These are phyloP conservation scores for Melanotaenia maccullochi DNA, from an alignment of 2,797 vertebrate species.

Conservation along the genomic window DNA sequence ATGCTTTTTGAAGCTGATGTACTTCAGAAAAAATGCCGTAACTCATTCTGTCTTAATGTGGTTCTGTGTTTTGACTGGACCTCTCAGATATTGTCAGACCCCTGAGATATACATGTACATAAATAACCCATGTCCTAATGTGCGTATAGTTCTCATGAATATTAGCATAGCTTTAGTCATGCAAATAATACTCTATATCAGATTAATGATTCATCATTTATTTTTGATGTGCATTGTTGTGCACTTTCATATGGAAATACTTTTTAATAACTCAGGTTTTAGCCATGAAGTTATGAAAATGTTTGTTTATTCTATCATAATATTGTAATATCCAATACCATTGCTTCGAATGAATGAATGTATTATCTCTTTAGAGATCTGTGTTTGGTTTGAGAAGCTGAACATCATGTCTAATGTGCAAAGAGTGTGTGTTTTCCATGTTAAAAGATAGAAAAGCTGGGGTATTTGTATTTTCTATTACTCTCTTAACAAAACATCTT, in stretches of 20 bases:
- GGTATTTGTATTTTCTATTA: constrained; percentile 50
- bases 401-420: constrained; percentile 38
- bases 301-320: constrained; percentile 75
- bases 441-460: constrained; percentile 39
- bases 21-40: constrained; percentile 49
- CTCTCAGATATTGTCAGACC: constrained; percentile 47
- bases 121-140: constrained; percentile 67
- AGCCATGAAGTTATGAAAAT: constrained; percentile 80
- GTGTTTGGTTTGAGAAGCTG: constrained; percentile 46
- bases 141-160: constrained; percentile 78
- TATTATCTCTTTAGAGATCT: constrained; percentile 57
- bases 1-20: constrained; percentile 50
- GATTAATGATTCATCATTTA: constrained; percentile 77
- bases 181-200: constrained; percentile 79
- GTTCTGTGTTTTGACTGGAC: constrained; percentile 69
- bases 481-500: constrained; percentile 46
- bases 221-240: constrained; percentile 83
- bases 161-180: constrained; percentile 83
- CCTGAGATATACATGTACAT: constrained; percentile 46
- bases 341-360: constrained; percentile 77
- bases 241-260: constrained; percentile 82
- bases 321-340: constrained; percentile 72
- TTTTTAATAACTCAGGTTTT: constrained; percentile 88
- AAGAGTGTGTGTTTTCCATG: constrained; percentile 50
- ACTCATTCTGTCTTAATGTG: constrained; percentile 57